phyloP scores from a whole-genome alignment of 2,888 invertebrate genomes.

The Latheticus oryzae region DNA sequence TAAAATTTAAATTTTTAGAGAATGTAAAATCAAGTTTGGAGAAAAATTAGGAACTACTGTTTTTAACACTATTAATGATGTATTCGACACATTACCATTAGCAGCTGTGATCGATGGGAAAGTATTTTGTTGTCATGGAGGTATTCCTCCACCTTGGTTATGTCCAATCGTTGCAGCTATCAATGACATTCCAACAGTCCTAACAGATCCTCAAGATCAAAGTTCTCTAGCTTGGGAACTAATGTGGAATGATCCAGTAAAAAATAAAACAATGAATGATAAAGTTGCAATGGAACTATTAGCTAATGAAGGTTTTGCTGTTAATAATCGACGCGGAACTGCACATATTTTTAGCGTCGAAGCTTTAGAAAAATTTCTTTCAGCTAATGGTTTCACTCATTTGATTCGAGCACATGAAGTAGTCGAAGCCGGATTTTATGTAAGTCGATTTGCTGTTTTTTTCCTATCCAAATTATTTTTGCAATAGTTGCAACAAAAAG shows the following conservation, averaged over 20 bases:
- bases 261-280: slow-evolving; percentile 67
- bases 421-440: slow-evolving; percentile 78
- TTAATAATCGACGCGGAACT: slow-evolving; percentile 76
- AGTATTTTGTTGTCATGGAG: slow-evolving; percentile 84
- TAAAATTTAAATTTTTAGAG: slow-evolving; percentile 65
- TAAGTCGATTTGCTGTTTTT: slow-evolving; percentile 53
- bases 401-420: slow-evolving; percentile 82
- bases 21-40: slow-evolving; percentile 77
- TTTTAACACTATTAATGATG: slow-evolving; percentile 77
- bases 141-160: slow-evolving; percentile 78
- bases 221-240: slow-evolving; percentile 83
- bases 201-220: slow-evolving; percentile 74
- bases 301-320: slow-evolving; percentile 75
- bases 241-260: slow-evolving; percentile 82
- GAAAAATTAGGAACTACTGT: slow-evolving; percentile 71
- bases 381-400: slow-evolving; percentile 74
- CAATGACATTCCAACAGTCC: slow-evolving; percentile 74
- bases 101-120: slow-evolving; percentile 80
- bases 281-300: slow-evolving; percentile 67
- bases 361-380: slow-evolving; percentile 77
- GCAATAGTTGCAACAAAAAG: slow-evolving; percentile 74
- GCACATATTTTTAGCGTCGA: slow-evolving; percentile 78
- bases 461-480: not conserved
- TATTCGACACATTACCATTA: slow-evolving; percentile 79
- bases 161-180: slow-evolving; percentile 74